Base-by-base conservation (phyloP, 2,888 invertebrate species). In the Podabrus alpinus region DNA sequence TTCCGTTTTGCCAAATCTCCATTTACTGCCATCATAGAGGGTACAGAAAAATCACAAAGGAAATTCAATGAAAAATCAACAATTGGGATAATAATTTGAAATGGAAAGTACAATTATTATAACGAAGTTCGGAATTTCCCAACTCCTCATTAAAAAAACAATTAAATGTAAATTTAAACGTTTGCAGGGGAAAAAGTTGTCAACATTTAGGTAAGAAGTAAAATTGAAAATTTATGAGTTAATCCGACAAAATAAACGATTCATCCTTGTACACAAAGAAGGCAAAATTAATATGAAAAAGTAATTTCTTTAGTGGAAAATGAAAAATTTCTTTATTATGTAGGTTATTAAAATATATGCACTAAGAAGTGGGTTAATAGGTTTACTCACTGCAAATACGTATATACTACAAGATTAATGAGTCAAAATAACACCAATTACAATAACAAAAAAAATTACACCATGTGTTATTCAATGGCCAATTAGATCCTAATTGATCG, bases 311-410 rank as follows among this genome's bases (percentile, higher is more conserved):
- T 4, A 11, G 19, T 9, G n/a, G 19, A 64, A 21, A 64, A 69
- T 60, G 69, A 19, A 60, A 21, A 61, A 62, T 24, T 61, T 69
- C 24, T 61, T 17, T 25, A 21, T 69, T 70, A 70, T 70, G 70
- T 70, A 64, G 70, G 70, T 70, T 70, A 70, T 64, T 59, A 62
- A 60, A 25, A 62, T 69, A 25, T 25, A 15, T 15, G 29, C n/a
- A 45, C n/a, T 11, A n/a, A 19, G 13, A 71, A 71, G 45, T 62
- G 16, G 70, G 70, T 66, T 64, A 64, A 64, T 64, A 64, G 19
- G 62, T 71, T 71, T 45, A 15, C 4, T 11, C 62, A 16, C 13
- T 9, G 45, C 45, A 45, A 29, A 29, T 29, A 45, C n/a, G n/a
- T n/a, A 45, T 45, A n/a, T 45, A 45, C 45, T 7, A 45, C 45